Conservation (phyloP, 2,113 vertebrate species). For the Eubucco bourcierii region DNA sequence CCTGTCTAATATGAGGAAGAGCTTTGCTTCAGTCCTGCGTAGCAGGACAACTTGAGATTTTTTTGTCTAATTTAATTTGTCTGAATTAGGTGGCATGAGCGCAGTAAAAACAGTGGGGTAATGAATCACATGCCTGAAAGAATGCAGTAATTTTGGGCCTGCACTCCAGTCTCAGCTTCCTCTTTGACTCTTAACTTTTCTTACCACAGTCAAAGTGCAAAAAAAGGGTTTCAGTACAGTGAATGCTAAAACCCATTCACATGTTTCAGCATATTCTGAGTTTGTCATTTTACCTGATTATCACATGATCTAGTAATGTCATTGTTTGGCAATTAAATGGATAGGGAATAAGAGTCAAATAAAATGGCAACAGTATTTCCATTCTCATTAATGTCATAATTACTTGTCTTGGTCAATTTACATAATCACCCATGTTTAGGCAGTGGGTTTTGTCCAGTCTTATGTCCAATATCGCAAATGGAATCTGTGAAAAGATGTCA, state of each 20-base stretch:
- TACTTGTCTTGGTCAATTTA: background rate
- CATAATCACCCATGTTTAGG: background rate
- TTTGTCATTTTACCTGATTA: background rate
- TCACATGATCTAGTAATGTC: background rate
- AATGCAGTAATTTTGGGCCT: background rate
- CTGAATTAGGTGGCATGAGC: background rate
- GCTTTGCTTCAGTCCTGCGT: background rate
- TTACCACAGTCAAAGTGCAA: background rate
- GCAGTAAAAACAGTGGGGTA: background rate
- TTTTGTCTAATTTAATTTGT: background rate
- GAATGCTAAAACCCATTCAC: background rate
- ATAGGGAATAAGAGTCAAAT: background rate
- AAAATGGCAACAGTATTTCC: background rate
- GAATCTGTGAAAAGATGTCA: background rate
- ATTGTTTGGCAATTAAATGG: background rate
- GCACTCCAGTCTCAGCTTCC: background rate
- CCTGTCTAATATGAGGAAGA: background rate
- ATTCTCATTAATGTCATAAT: accelerated
- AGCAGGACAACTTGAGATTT: background rate
- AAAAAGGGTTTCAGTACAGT: background rate
- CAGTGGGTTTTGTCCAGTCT: background rate
- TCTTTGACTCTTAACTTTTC: background rate
- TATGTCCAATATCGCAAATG: background rate
- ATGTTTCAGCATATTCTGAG: background rate
- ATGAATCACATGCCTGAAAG: background rate